phyloP scores from a whole-genome alignment of 2,888 invertebrate genomes.

The Megastigmus dorsalis region DNA sequence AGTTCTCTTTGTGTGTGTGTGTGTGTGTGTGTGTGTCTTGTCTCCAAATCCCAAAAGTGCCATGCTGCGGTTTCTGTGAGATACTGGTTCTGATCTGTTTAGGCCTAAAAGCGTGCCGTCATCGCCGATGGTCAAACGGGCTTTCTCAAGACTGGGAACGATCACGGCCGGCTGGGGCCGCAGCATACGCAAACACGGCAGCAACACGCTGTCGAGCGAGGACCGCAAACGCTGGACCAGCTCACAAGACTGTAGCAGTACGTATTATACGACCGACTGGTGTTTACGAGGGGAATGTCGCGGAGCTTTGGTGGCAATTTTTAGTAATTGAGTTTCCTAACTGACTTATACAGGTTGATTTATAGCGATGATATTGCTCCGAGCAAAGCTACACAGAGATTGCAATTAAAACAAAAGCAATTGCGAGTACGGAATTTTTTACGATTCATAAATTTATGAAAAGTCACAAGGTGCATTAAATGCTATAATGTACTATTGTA shows the following conservation, averaged over 20 bases:
- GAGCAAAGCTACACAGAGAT: too few relatives aligned
- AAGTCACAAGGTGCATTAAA: too few relatives aligned
- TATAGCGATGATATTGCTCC: too few relatives aligned
- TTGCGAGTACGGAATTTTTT: too few relatives aligned
- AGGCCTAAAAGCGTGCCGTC: slow-evolving; percentile 95
- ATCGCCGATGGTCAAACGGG: slow-evolving; percentile 94
- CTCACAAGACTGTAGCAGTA: slow-evolving; percentile 94
- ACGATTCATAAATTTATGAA: too few relatives aligned
- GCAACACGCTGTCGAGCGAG: slow-evolving; percentile 87
- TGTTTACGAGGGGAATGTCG: background rate
- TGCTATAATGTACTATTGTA: too few relatives aligned
- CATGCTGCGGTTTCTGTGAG: slow-evolving; percentile 73
- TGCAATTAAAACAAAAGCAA: too few relatives aligned
- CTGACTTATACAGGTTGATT: too few relatives aligned
- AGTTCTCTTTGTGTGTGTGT: too few relatives aligned
- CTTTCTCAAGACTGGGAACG: slow-evolving; percentile 92
- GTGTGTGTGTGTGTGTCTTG: too few relatives aligned
- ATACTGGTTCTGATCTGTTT: slow-evolving; percentile 74
- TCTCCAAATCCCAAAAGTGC: slow-evolving; percentile 69
- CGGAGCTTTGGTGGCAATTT: too few relatives aligned
- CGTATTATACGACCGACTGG: slow-evolving; percentile 72
- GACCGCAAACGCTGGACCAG: slow-evolving; percentile 95
- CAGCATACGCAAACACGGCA: slow-evolving; percentile 88
- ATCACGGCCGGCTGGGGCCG: slow-evolving; percentile 94
- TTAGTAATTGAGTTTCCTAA: too few relatives aligned